Base-by-base conservation (phyloP, 1,140 invertebrate genomes). In the Hylaeus volcanicus region DNA sequence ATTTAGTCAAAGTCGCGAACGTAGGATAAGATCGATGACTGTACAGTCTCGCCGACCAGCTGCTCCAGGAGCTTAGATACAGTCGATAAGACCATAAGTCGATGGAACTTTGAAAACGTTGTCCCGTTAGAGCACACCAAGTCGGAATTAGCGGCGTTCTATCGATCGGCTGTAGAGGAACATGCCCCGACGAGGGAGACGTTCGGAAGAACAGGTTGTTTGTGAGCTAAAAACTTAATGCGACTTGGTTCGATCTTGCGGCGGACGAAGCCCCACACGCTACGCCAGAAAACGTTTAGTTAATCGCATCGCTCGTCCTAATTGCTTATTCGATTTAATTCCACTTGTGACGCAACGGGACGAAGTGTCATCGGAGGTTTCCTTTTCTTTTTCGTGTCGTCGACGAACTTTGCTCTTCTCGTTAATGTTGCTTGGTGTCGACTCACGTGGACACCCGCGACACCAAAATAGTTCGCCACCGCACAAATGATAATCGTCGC, bases 251-350 rank as follows among this genome's bases (percentile, higher is more conserved):
- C 73, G 72, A 81, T 80, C 72, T 70, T 69, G 48, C 74, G 64
- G 76, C 74, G 66, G 68, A 45, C 81, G 85, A 90, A 90, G 89
- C 89, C 88, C 69, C 85, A 86, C 66, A 58, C 56, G 43, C 48
- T 80, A 78, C 26, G 73, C 66, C 82, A 83, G 85, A 89, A 89
- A 90, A 86, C 86, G 86, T 86, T 88, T 79, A 61, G 84, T 89
- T 91, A 90, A 91, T 92, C 90, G 84, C 89, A 89, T 92, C 89
- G 86, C 76, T 86, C 80, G 48, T 73, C 85, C 75, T 74, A 79
- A 86, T 88, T 88, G 83, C 78, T 88, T 87, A 87, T 88, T 86
- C 83, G 83, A 90, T 89, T 87, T 86, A 84, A 89, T 90, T 81
- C 80, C 72, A 78, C 85, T 83, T 85, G 84, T 86, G 79, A 88